These are phyloP conservation scores for Amphipoea oculea DNA, from an alignment of 2,888 invertebrate species.

Conservation along the genomic window DNA sequence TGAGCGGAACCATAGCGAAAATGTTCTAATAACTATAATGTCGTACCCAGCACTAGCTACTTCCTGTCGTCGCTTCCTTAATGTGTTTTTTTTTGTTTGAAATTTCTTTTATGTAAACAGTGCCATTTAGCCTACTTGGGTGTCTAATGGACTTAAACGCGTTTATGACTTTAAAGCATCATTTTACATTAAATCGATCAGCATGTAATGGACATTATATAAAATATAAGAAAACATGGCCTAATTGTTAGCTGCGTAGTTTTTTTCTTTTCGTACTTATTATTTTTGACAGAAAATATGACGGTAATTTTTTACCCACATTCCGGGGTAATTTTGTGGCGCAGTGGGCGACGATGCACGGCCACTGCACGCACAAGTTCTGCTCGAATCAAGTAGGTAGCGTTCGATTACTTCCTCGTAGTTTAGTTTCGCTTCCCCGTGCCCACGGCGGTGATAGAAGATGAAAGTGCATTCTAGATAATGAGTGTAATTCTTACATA, in stretches of 20 bases:
- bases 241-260: neutral
- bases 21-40: constrained; percentile 62
- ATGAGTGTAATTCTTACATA: constrained; percentile 3
- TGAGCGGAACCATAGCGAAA: constrained; percentile 74
- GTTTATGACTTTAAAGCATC: constrained; percentile 12
- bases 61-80: constrained; percentile 41
- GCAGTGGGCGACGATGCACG: constrained; percentile 43
- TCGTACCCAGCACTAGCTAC: constrained; percentile 40
- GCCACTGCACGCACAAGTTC: constrained; percentile 72
- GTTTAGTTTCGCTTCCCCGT: constrained; percentile 78
- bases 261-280: neutral
- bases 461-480: constrained; percentile 72
- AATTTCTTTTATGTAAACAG: constrained; percentile 34
- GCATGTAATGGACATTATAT: neutral
- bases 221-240: constrained; percentile 7
- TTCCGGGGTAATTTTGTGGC: constrained; percentile 65
- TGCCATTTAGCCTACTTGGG: constrained; percentile 26
- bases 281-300: constrained; percentile 3
- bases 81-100: constrained; percentile 42
- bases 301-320: constrained; percentile 51
- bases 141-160: constrained; percentile 13
- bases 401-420: constrained; percentile 78
- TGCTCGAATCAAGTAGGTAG: constrained; percentile 44
- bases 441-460: constrained; percentile 68
- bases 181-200: neutral